Base-by-base conservation (phyloP, 2,113 vertebrate genomes). In the Conger conger region DNA sequence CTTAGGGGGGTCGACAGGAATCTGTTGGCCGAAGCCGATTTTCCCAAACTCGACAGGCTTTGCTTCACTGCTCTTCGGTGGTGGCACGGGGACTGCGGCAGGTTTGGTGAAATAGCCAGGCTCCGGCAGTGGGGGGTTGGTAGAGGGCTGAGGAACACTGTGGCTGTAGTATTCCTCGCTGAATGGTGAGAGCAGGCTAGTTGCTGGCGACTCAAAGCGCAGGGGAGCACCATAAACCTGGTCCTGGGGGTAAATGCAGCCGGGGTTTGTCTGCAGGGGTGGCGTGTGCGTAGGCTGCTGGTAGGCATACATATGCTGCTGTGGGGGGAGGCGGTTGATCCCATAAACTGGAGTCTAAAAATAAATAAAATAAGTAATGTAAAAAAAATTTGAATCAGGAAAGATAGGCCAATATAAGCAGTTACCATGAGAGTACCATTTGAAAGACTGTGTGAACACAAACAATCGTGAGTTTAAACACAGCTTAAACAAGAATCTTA, bases 21-120 rank as follows among this genome's bases (percentile, higher is more conserved):
- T 87, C 0, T 96, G 93, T 33, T 97, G 96, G 82, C 93, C 95
- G 86, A 97, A 97, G 83, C 92, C 94, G 84, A 96, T 91, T 91
- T 97, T 98, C 5, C 95, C 93, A 93, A 97, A 95, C 82, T 97
- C 97, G 60, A 94, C 60, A 38, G 91, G 88, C 86, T 98, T 98
- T 35, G 95, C 91, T 50, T 97, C 97, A 38, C 90, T 85, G 85
- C 91, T 92, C 89, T 97, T 97, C 87, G 93, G 90, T 84, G 94
- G 90, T 80, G 96, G 94, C 35, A 95, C 89, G 0, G 91, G 90
- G 37, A 91, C 92, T 0, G 93, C 86, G 23, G 97, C 91, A 50
- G 97, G 97, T 86, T 99, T 97, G 54, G 97, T 99, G 89, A 99
- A 99, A 90, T 99, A 99, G 3, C 98, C 98, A 76, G 98, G 98